Percentiles rank a stretch among this genome's conserved stretches.
phyloP scores from a whole-genome alignment of 2,888 invertebrate species.

The Cerastis leucographa region DNA sequence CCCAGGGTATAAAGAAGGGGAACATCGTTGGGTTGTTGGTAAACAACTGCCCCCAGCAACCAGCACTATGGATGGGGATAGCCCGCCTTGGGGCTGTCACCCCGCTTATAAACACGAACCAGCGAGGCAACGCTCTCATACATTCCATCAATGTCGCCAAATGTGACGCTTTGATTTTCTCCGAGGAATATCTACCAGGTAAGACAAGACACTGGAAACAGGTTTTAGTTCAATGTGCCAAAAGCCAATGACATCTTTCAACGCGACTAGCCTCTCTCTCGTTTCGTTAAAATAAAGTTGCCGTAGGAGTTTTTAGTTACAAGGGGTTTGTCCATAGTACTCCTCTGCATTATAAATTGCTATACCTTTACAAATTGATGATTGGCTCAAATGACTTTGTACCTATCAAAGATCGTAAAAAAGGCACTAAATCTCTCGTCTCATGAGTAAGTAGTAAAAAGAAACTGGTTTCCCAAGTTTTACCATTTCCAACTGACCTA shows the following conservation, averaged over 20 bases:
- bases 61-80: conserved; percentile 97
- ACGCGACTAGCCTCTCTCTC: neutral
- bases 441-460: neutral
- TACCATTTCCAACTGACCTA: neutral
- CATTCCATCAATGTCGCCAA: conserved; percentile 97
- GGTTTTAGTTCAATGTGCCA: conserved; percentile 13
- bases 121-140: conserved; percentile 94
- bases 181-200: conserved; percentile 93
- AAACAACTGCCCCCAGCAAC: conserved; percentile 97
- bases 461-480: neutral
- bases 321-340: neutral
- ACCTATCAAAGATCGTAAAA: neutral
- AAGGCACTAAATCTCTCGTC: neutral
- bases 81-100: conserved; percentile 96
- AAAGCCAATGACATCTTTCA: neutral
- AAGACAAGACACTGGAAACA: conserved; percentile 52
- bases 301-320: neutral
- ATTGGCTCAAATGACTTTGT: neutral
- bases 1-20: conserved; percentile 95
- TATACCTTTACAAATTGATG: neutral
- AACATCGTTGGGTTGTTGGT: conserved; percentile 97
- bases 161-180: conserved; percentile 96
- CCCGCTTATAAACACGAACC: conserved; percentile 98
- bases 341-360: neutral
- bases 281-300: neutral